A percentile compares a stretch with the other conserved stretches of the same genome.
Evolutionary conservation across 2,888 invertebrate genomes (phyloP).

Genomic region (Pollenia labialis): DNA sequence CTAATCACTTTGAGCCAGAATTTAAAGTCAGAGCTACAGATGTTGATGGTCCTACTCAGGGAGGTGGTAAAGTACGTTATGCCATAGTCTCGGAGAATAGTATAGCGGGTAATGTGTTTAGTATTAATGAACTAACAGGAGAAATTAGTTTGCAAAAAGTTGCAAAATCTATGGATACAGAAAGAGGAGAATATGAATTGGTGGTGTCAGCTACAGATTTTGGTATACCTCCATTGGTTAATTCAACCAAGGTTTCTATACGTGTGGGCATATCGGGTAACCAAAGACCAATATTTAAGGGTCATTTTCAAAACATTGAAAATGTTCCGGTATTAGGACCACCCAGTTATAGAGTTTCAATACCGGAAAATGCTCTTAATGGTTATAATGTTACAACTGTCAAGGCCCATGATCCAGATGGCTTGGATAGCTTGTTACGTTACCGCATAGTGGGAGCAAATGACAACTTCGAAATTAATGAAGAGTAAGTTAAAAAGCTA

Average conservation of each 20-base stretch:
- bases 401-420: conserved; percentile 91
- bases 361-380: conserved; percentile 88
- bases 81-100: conserved; percentile 89
- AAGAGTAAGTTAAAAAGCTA: conserved; percentile 85
- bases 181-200: conserved; percentile 89
- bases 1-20: conserved; percentile 91
- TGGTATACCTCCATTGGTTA: conserved; percentile 88
- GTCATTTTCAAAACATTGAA: conserved; percentile 87
- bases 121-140: conserved; percentile 88
- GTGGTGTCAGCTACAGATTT: conserved; percentile 89
- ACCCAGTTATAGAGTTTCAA: conserved; percentile 89
- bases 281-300: conserved; percentile 91
- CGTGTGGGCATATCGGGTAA: conserved; percentile 92
- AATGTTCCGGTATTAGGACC: conserved; percentile 87
- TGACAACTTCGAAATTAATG: conserved; percentile 91
- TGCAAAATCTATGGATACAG: conserved; percentile 90
- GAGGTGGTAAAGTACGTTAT: conserved; percentile 88
- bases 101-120: conserved; percentile 87
- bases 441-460: conserved; percentile 91
- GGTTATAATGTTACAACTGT: conserved; percentile 89
- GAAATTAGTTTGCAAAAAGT: conserved; percentile 88
- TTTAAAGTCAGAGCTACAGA: conserved; percentile 92
- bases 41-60: conserved; percentile 89
- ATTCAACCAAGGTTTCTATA: conserved; percentile 88
- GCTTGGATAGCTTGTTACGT: conserved; percentile 88